These are phyloP conservation scores for Stramonita haemastoma DNA, from an alignment of 2,888 invertebrate species.

Conservation along the genomic window DNA sequence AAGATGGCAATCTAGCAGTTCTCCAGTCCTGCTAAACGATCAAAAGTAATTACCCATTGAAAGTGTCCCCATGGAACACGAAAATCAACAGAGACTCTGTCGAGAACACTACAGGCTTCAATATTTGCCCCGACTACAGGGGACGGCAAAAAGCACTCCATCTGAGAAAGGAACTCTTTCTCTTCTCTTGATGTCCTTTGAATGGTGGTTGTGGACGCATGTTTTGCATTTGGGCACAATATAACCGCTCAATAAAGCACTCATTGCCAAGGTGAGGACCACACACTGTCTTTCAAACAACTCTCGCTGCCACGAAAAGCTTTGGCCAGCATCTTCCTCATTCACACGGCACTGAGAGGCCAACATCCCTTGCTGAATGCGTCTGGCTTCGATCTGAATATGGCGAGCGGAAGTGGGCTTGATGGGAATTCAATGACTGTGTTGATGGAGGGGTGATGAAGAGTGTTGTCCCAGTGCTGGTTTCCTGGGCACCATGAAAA, in stretches of 20 bases:
- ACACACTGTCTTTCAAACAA: background rate
- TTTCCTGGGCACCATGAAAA: background rate
- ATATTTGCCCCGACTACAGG: slow-evolving; percentile 12
- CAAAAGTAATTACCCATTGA: slow-evolving; percentile 29
- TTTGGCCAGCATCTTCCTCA: background rate
- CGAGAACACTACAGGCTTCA: background rate
- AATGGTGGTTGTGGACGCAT: background rate
- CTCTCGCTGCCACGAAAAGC: background rate
- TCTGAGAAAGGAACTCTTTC: background rate
- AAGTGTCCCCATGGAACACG: background rate
- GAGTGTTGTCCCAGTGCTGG: background rate
- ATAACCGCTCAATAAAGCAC: slow-evolving; percentile 19
- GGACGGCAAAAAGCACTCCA: background rate
- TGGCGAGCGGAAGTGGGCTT: background rate
- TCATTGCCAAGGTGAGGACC: background rate
- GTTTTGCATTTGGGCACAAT: slow-evolving; percentile 29
- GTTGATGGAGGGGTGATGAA: slow-evolving; percentile 29
- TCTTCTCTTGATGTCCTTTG: slow-evolving; percentile 7
- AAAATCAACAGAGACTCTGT: background rate
- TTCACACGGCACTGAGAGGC: background rate
- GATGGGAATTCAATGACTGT: slow-evolving; percentile 29
- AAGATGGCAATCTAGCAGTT: background rate
- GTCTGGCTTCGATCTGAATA: background rate
- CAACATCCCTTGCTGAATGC: slow-evolving; percentile 21
- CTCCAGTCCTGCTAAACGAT: background rate